A percentile compares a stretch with the other conserved stretches of the same genome.
Evolutionary conservation across 2,888 invertebrate genomes (phyloP).

Genomic region (Xiphydria camelus): DNA sequence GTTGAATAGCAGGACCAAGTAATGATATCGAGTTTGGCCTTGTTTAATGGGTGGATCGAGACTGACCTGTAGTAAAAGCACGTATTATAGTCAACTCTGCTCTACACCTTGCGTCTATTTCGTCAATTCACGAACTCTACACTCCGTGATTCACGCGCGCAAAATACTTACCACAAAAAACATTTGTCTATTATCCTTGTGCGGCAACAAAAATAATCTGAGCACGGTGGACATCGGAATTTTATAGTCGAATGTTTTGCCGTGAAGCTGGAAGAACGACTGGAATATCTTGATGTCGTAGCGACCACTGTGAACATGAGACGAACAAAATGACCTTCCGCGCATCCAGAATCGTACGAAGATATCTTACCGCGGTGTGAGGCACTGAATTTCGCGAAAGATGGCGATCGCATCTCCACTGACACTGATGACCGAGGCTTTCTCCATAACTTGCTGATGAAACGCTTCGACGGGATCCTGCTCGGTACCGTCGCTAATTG

Average conservation of each 20-base stretch:
- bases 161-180: constrained; percentile 88
- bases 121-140: background rate
- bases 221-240: constrained; percentile 97
- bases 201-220: constrained; percentile 91
- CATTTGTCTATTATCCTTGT: constrained; percentile 97
- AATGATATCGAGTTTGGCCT: constrained; percentile 98
- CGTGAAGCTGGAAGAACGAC: constrained; percentile 88
- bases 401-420: constrained; percentile 98
- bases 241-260: constrained; percentile 99
- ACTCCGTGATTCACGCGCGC: no score
- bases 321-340: constrained; percentile 55
- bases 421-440: constrained; percentile 96
- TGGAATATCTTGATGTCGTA: constrained; percentile 96
- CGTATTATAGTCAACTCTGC: background rate
- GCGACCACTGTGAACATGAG: constrained; percentile 79
- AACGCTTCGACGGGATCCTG: constrained; percentile 96
- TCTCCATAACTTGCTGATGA: constrained; percentile 93
- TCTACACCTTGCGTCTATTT: background rate
- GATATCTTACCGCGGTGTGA: constrained; percentile 94
- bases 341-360: no score
- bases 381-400: constrained; percentile 95
- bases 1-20: constrained; percentile 89
- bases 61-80: constrained; percentile 64
- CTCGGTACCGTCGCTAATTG: constrained; percentile 84
- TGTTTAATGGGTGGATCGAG: constrained; percentile 99